Percentiles rank a stretch among this genome's conserved stretches.
Evolutionary conservation across 2,888 invertebrate genomes (phyloP).

Genomic region (Drosophila flavopinicola): DNA sequence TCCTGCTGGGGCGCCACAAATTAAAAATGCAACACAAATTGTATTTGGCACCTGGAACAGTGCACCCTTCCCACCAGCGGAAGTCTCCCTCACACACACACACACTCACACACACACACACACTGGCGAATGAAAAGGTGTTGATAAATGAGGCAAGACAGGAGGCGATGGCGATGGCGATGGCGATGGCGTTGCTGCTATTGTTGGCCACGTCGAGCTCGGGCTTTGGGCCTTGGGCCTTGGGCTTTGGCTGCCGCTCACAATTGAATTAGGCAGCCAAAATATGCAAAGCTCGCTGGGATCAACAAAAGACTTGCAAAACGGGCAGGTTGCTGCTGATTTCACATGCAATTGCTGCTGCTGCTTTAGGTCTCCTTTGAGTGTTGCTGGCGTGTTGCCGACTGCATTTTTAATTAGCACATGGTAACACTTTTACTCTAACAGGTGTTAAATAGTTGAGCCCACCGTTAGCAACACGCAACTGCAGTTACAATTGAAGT

Average conservation of each 20-base stretch:
- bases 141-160: slow-evolving; percentile 66
- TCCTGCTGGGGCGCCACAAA: slow-evolving; percentile 51
- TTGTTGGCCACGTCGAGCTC: slow-evolving; percentile 10
- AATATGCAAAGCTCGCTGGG: slow-evolving; percentile 62
- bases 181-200: slow-evolving; percentile 4
- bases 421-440: slow-evolving; percentile 66
- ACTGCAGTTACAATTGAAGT: slow-evolving; percentile 39
- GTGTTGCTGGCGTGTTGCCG: slow-evolving; percentile 41
- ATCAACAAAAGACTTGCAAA: slow-evolving; percentile 58
- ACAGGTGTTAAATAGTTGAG: slow-evolving; percentile 76
- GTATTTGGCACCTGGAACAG: slow-evolving; percentile 73
- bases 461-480: slow-evolving; percentile 53
- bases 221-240: slow-evolving; percentile 29
- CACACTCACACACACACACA: slow-evolving; percentile 5
- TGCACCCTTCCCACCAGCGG: slow-evolving; percentile 38
- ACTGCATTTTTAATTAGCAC: slow-evolving; percentile 67
- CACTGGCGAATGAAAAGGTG: slow-evolving; percentile 62
- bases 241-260: slow-evolving; percentile 34
- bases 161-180: slow-evolving; percentile 7
- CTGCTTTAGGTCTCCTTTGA: background rate
- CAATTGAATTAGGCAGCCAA: slow-evolving; percentile 75
- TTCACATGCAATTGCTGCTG: slow-evolving; percentile 55
- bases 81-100: slow-evolving; percentile 49
- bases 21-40: slow-evolving; percentile 81
- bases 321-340: slow-evolving; percentile 40